Conservation (phyloP, 2,888 invertebrate genomes). For the Tetragnatha montana region DNA sequence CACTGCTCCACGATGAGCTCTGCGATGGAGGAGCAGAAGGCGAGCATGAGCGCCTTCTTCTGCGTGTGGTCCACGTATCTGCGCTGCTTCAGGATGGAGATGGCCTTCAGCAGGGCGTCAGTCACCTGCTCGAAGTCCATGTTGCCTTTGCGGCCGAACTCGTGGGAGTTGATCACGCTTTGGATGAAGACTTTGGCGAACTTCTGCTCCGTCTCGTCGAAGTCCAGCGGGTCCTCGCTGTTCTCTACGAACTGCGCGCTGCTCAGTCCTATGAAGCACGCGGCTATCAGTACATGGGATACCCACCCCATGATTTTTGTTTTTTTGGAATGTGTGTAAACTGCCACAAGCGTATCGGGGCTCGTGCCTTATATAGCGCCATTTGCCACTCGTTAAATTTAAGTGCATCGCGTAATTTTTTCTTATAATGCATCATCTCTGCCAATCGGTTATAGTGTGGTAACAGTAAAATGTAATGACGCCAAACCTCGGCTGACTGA, state of each 20-base stretch:
- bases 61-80: neutral
- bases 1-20: conserved; percentile 23
- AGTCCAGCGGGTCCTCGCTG: neutral
- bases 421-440: conserved; percentile 41
- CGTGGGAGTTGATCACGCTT: conserved; percentile 5
- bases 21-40: conserved; percentile 35
- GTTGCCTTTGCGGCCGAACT: neutral
- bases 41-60: conserved; percentile 22
- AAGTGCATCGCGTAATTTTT: conserved; percentile 39
- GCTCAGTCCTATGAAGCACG: conserved; percentile 11
- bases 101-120: conserved; percentile 6
- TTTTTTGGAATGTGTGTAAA: neutral
- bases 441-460: conserved; percentile 6
- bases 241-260: neutral
- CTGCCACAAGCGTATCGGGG: neutral
- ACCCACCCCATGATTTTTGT: conserved; percentile 39
- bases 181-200: conserved; percentile 31
- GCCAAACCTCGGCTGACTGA: neutral
- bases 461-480: conserved; percentile 24
- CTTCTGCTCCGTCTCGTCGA: conserved; percentile 27
- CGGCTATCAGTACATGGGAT: conserved; percentile 28
- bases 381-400: conserved; percentile 32
- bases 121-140: conserved; percentile 20
- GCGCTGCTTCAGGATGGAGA: neutral
- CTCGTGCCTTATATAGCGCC: conserved; percentile 13